Evolutionary conservation across 2,113 vertebrate genomes (phyloP), one percentile per base, ranked within the genome.

Genomic region (Taxidea taxus): DNA sequence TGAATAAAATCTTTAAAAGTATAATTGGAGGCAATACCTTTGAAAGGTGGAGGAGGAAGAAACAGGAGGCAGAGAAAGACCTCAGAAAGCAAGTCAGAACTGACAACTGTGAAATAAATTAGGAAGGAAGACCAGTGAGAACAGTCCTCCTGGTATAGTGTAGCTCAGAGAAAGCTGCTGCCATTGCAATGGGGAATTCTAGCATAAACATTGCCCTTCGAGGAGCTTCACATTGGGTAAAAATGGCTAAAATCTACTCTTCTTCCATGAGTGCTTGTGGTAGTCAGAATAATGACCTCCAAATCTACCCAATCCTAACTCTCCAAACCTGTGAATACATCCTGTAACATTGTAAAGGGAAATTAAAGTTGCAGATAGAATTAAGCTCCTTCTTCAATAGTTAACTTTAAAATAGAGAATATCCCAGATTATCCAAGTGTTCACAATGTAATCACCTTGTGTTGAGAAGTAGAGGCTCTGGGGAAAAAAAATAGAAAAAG

Each of bases 121-220:
- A 31, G 29, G 10, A 10, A 74, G 20, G 13, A 58, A 66, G 39
- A n/a, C 72, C 21, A 27, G 13, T 9, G 14, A 14, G 15, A 18
- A 62, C 1, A 1, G 18, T 54, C 29, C 23, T 62, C 16, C 20
- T 16, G 21, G 42, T 27, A 2, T 11, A 66, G 6, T 13, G 58
- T 5, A 7, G 34, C 6, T n/a, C 25, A 34, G 34, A 85, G 21
- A 60, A 90, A 29, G 25, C 11, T 51, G 20, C 12, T 37, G 16
- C 18, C 16, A 31, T n/a, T 16, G 4, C 13, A 44, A 0, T 25
- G 11, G 6, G 14, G 4, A 11, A 7, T 5, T 60, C 34, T 29
- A 34, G 5, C 12, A 12, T 27, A 72, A 62, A 87, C 6, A 15
- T 6, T 58, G 27, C 8, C 27, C 44, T 31, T 8, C 4, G 25